These are phyloP conservation scores for Rhagophthalmus giganteus DNA, from an alignment of 2,888 invertebrate genomes.

Conservation along the genomic window DNA sequence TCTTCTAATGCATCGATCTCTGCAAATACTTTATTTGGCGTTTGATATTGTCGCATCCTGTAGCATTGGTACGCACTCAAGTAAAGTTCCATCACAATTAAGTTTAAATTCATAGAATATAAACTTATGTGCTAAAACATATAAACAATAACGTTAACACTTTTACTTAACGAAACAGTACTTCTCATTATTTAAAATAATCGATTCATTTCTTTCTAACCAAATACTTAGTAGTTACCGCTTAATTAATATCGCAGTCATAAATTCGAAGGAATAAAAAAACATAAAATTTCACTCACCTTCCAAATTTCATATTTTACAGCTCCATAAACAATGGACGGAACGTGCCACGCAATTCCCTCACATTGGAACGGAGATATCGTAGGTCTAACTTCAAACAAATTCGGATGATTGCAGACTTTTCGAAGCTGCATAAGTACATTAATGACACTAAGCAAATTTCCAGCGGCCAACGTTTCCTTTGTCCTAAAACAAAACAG, in stretches of 20 bases:
- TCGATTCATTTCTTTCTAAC: too few relatives aligned
- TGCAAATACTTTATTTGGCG: constrained; percentile 71
- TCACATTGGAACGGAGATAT: constrained; percentile 91
- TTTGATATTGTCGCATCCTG: constrained; percentile 74
- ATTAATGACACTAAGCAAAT: constrained; percentile 92
- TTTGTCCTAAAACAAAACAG: constrained; percentile 68
- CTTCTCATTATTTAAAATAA: too few relatives aligned
- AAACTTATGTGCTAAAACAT: constrained; percentile 67
- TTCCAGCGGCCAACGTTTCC: constrained; percentile 91
- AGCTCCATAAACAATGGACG: constrained; percentile 71
- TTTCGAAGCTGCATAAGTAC: constrained; percentile 96
- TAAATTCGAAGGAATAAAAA: too few relatives aligned
- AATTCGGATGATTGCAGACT: constrained; percentile 97
- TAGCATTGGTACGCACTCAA: constrained; percentile 84
- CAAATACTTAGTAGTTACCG: too few relatives aligned
- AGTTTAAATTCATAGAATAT: constrained; percentile 64
- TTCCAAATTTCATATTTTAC: constrained; percentile 74
- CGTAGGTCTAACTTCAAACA: constrained; percentile 95
- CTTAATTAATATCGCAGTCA: too few relatives aligned
- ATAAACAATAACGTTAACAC: too few relatives aligned
- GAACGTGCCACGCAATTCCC: constrained; percentile 69
- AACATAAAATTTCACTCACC: too few relatives aligned
- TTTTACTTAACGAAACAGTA: too few relatives aligned
- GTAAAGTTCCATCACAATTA: constrained; percentile 68
- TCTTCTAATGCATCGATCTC: constrained; percentile 54